Percentiles rank a stretch among this genome's conserved stretches.
Evolutionary conservation across 1,140 invertebrate genomes (phyloP).

Genomic region (Orchestia grillus): DNA sequence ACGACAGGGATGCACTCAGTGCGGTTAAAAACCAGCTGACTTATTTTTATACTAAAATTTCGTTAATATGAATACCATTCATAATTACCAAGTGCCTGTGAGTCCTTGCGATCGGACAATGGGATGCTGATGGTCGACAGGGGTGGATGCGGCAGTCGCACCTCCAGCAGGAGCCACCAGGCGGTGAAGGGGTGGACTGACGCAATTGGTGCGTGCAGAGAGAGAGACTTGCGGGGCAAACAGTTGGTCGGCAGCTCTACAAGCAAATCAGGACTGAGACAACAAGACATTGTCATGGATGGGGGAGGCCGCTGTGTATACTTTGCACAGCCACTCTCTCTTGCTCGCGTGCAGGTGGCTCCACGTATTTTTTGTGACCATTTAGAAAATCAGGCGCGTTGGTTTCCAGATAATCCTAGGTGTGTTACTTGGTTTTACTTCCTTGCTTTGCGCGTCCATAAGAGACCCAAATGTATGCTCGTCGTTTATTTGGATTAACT

Average conservation of each 20-base stretch:
- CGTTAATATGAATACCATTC: background rate
- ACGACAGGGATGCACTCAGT: background rate
- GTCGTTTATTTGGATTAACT: background rate
- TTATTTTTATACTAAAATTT: background rate
- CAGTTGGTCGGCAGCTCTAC: constrained; percentile 39
- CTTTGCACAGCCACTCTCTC: constrained; percentile 49
- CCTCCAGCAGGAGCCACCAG: background rate
- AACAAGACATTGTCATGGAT: constrained; percentile 51
- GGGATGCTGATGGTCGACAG: background rate
- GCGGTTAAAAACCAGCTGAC: background rate
- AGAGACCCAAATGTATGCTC: background rate
- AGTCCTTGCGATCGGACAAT: background rate
- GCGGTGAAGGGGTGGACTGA: background rate
- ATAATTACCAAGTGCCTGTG: background rate
- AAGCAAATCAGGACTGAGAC: constrained; percentile 50
- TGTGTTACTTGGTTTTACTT: background rate
- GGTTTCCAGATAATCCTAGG: background rate
- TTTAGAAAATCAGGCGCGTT: background rate
- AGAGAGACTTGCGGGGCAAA: constrained; percentile 31
- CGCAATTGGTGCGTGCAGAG: constrained; percentile 46
- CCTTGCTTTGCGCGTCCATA: background rate
- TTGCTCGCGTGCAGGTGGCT: constrained; percentile 33
- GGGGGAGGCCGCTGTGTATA: constrained; percentile 28
- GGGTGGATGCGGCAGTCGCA: background rate
- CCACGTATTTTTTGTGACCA: background rate